These are phyloP conservation scores for Phrynocephalus forsythii DNA, from an alignment of 2,797 vertebrate species.

Conservation along the genomic window DNA sequence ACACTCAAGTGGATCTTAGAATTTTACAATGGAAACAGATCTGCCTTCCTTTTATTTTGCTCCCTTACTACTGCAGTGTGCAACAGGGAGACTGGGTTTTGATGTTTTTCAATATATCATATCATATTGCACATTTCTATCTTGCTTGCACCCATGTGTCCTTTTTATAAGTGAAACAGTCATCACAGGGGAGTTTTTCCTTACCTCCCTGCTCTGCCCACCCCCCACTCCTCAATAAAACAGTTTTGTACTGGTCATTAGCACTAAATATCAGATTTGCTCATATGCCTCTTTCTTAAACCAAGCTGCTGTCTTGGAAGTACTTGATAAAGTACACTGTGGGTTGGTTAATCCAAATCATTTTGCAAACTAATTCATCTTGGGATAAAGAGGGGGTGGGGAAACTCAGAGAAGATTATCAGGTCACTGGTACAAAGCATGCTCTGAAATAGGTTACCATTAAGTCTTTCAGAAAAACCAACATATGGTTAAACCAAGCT, in stretches of 20 bases:
- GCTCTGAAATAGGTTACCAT: constrained; percentile 61
- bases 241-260: constrained; percentile 31
- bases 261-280: constrained; percentile 44
- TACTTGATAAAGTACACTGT: constrained; percentile 59
- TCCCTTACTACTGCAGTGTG: background rate
- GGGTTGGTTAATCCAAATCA: constrained; percentile 66
- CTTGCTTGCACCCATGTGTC: too few species aligned
- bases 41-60: background rate
- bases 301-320: constrained; percentile 33
- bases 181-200: background rate
- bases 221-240: too few species aligned
- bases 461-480: constrained; percentile 69
- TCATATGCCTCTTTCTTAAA: constrained; percentile 39
- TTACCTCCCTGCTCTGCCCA: background rate
- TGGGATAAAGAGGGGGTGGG: constrained; percentile 64
- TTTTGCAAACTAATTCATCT: constrained; percentile 67
- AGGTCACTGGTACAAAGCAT: constrained; percentile 68
- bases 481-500: constrained; percentile 59
- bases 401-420: constrained; percentile 68
- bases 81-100: too few species aligned
- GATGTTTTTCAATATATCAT: too few species aligned
- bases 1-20: background rate
- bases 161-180: background rate
- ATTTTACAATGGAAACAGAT: background rate
- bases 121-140: too few species aligned